Evolutionary conservation across 2,113 vertebrate species (phyloP), one percentile per base, ranked within the genome.

Genomic region (Hoplias malabaricus): DNA sequence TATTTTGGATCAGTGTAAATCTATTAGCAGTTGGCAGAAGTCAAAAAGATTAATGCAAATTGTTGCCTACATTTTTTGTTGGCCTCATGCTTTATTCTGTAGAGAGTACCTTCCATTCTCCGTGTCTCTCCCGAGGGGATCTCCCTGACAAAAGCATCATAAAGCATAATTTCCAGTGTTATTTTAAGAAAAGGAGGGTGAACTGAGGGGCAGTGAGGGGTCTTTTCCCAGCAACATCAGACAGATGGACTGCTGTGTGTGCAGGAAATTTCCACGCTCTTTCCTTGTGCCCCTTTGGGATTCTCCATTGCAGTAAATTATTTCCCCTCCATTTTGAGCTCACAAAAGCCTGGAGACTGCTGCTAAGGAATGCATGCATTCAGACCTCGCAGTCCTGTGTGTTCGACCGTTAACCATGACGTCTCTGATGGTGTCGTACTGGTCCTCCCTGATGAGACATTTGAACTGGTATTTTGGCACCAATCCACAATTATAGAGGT

Each of bases 181-280:
- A 25, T 34, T 33, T 14, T 11, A 43, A 33, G 56, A 61, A 34
- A 12, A 34, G n/a, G n/a, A 19, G 42, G 43, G 42, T 4, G 25
- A 46, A 21, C 11, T 1, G 3, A 27, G 36, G 14, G 6, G 12
- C 16, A n/a, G 56, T 16, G 27, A 62, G 42, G 21, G 53, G 53
- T 59, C 53, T 43, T 16, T 63, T 63, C 59, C 33, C 59, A 36
- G 33, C n/a, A 36, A 42, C 36, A 33, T 12, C 19, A 1, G 78
- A 59, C 61, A 76, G 54, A 79, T 84, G 71, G 29, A 82, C 80
- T 80, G 66, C 66, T 77, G 43, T 78, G 75, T 48, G 75, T 77
- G 21, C 13, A 13, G 73, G 72, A 87, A 76, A 73, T 84, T 85
- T 83, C 84, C 81, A 78, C 31, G 27, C 23, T 79, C 73, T 69